Percentiles rank a stretch among this genome's conserved stretches.
These are phyloP conservation scores for Ditylenchus dipsaci DNA, from an alignment of 1,140 invertebrate species.

Conservation along the genomic window DNA sequence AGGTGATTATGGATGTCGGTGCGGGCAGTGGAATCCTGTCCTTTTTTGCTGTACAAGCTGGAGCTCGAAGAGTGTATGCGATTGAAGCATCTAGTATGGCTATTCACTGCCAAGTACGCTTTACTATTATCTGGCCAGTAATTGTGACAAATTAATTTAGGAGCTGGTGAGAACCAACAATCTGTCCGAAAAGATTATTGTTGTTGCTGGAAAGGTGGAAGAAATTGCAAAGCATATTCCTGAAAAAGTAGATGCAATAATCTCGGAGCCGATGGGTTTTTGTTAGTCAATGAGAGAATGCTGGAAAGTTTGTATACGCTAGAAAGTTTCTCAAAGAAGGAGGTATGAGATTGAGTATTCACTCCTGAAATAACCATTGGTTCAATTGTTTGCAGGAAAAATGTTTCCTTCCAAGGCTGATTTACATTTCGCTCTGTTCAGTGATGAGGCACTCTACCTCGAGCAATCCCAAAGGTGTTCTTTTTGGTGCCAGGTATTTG, in stretches of 20 bases:
- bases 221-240: slow-evolving; percentile 79
- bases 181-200: slow-evolving; percentile 76
- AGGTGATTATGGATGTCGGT: slow-evolving; percentile 89
- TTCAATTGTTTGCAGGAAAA: slow-evolving; percentile 64
- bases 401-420: slow-evolving; percentile 97
- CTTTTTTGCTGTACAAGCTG: slow-evolving; percentile 95
- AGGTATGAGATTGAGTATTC: slow-evolving; percentile 62
- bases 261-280: slow-evolving; percentile 93
- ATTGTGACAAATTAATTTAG: slow-evolving; percentile 58
- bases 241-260: slow-evolving; percentile 90
- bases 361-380: not conserved
- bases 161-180: slow-evolving; percentile 83
- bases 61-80: slow-evolving; percentile 91
- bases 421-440: slow-evolving; percentile 95
- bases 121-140: slow-evolving; percentile 10
- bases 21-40: slow-evolving; percentile 94
- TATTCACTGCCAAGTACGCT: slow-evolving; percentile 77
- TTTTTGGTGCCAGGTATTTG: slow-evolving; percentile 78
- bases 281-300: slow-evolving; percentile 97
- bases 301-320: slow-evolving; percentile 92
- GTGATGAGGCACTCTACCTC: slow-evolving; percentile 92
- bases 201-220: slow-evolving; percentile 96
- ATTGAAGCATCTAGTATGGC: slow-evolving; percentile 98
- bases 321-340: slow-evolving; percentile 92
- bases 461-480: slow-evolving; percentile 97